These are phyloP conservation scores for Apocrypta bakeri DNA, from an alignment of 1,140 invertebrate genomes.

Conservation along the genomic window DNA sequence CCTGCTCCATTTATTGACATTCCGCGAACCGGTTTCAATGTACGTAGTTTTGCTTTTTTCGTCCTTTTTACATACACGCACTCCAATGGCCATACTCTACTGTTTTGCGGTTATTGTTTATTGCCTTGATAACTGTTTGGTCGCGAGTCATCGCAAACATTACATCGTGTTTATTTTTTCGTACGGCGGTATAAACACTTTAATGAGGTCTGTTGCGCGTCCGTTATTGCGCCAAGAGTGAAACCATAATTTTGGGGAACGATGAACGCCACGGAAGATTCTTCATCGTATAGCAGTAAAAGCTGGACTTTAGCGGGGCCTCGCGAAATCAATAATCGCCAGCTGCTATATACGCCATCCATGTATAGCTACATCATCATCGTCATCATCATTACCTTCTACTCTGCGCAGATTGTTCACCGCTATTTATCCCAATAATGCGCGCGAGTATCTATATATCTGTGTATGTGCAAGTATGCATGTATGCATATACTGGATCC, in stretches of 20 bases:
- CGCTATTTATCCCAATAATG: not conserved
- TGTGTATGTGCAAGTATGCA: too few relatives aligned
- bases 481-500: too few relatives aligned
- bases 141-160: not conserved
- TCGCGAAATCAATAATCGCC: not conserved
- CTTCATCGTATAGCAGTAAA: not conserved
- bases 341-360: not conserved
- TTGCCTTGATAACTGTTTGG: slow-evolving; percentile 11
- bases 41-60: not conserved
- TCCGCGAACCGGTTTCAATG: slow-evolving; percentile 12
- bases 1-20: slow-evolving; percentile 41
- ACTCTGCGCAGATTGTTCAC: not conserved
- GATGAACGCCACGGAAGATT: not conserved
- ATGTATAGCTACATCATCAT: not conserved
- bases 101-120: not conserved
- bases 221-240: not conserved
- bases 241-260: slow-evolving; percentile 19
- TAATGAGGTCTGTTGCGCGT: not conserved
- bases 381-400: not conserved
- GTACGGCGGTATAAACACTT: not conserved
- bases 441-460: too few relatives aligned
- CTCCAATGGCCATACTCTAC: not conserved
- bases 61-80: not conserved
- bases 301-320: not conserved
- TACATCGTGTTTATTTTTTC: too few relatives aligned